Evolutionary conservation across 1,140 invertebrate species (phyloP), one percentile per base, ranked within the genome.

Genomic region (Zaprionus inermis): DNA sequence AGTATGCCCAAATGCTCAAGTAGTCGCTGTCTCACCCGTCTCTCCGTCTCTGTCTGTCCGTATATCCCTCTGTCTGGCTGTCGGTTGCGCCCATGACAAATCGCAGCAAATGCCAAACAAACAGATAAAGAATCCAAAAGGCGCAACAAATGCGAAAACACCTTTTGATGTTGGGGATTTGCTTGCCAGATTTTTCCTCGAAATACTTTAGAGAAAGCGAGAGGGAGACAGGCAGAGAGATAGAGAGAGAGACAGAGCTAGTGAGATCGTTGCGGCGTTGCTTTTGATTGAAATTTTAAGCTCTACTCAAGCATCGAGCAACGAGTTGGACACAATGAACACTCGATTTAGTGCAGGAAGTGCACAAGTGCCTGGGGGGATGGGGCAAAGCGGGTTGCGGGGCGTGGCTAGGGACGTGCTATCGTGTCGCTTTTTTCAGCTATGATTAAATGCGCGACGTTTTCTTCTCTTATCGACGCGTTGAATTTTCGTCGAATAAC

Each of bases 61-160:
- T 14, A 9, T 38, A 11, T 38, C 5, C 11, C 9, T 18, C 18
- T 22, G 44, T 22, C 44, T 49, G 44, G 11, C 18, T 1, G 18
- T 41, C 38, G 12, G 60, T 61, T 69, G 75, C 60, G 71, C 41
- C 79, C 80, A 83, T 83, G 80, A 83, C 80, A 83, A 83, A 83
- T 83, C 80, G 80, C 63, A 57, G 66, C 63, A 79, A 83, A 79
- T 83, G 76, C 72, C 77, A 80, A 79, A 75, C 71, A 79, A 72
- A 41, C 78, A 79, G n/a, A 20, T 81, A 74, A 78, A 82, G 44
- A 80, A 63, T 61, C 60, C 60, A 70, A 51, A 59, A 71, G 56
- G 68, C 65, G 65, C 60, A 74, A 70, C 79, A 79, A 84, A 84
- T 80, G 75, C 55, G 70, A 80, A 60, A 78, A 84, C 80, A 83